Percentiles rank a stretch among this genome's conserved stretches.
Evolutionary conservation across 2,797 vertebrate genomes (phyloP).

Genomic region (Falco biarmicus): DNA sequence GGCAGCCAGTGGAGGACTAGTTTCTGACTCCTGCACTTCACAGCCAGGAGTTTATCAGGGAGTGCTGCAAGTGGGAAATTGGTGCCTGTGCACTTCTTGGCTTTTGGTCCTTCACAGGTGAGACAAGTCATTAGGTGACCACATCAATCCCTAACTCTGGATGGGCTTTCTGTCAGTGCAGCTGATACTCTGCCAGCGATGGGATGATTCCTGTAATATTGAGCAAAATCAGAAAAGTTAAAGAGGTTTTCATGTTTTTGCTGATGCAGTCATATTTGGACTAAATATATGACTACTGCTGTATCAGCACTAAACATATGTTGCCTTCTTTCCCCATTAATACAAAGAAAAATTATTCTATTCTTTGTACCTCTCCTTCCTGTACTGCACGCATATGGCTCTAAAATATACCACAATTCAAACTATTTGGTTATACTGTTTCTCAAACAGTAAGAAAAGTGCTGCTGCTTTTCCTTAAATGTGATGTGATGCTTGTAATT

Average conservation of each 20-base stretch:
- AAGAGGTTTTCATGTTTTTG: background rate
- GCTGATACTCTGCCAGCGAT: background rate
- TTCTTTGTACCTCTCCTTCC: background rate
- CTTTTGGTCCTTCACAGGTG: background rate
- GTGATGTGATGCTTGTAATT: background rate
- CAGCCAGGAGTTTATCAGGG: background rate
- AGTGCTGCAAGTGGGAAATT: background rate
- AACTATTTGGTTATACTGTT: background rate
- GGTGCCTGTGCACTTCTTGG: background rate
- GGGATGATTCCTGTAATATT: background rate
- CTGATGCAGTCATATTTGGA: background rate
- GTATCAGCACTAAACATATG: background rate
- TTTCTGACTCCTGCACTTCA: background rate
- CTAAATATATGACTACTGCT: background rate
- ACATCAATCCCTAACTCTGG: background rate
- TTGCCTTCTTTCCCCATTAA: background rate
- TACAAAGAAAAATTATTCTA: background rate
- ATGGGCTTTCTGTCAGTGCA: background rate
- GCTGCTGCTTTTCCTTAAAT: background rate
- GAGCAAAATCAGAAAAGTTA: background rate
- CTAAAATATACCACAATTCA: background rate
- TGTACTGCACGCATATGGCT: background rate
- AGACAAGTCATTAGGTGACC: background rate
- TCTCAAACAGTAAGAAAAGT: background rate
- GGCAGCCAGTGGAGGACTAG: background rate